A percentile compares a stretch with the other conserved stretches of the same genome.
Evolutionary conservation across 1,140 invertebrate species (phyloP).

Genomic region (Oscheius sp.): DNA sequence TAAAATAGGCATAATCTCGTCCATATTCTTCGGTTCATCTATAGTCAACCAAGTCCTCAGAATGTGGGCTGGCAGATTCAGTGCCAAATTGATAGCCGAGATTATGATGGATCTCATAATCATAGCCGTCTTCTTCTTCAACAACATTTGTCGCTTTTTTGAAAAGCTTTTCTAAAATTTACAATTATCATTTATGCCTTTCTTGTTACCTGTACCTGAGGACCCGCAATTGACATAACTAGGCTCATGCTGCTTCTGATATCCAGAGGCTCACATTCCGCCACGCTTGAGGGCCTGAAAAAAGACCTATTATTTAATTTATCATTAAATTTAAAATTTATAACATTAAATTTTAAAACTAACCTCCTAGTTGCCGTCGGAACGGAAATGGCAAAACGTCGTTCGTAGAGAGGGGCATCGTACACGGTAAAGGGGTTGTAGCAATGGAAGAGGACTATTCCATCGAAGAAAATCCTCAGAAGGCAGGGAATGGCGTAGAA

Average conservation of each 20-base stretch:
- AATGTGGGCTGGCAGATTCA: conserved; percentile 55
- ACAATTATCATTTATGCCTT: background rate
- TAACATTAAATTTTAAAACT: background rate
- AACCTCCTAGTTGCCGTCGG: background rate
- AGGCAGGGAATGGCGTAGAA: conserved; percentile 52
- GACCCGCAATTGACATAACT: background rate
- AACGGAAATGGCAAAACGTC: conserved; percentile 19
- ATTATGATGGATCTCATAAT: conserved; percentile 55
- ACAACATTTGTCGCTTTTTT: conserved; percentile 40
- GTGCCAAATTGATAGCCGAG: conserved; percentile 52
- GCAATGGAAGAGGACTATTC: conserved; percentile 50
- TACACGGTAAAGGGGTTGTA: conserved; percentile 42
- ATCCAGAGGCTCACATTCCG: background rate
- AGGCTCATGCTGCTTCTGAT: conserved; percentile 3
- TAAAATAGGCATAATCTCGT: conserved; percentile 10
- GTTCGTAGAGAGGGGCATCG: conserved; percentile 15
- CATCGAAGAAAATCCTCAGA: conserved; percentile 48
- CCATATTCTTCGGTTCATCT: conserved; percentile 35
- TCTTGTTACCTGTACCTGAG: background rate
- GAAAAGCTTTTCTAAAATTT: conserved; percentile 40
- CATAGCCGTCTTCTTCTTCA: conserved; percentile 51
- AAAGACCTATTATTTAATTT: background rate
- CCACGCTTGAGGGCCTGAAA: background rate
- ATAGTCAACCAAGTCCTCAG: conserved; percentile 45
- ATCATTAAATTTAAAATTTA: background rate